phyloP scores from a whole-genome alignment of 2,888 invertebrate species.

The Melanostoma scalare region DNA sequence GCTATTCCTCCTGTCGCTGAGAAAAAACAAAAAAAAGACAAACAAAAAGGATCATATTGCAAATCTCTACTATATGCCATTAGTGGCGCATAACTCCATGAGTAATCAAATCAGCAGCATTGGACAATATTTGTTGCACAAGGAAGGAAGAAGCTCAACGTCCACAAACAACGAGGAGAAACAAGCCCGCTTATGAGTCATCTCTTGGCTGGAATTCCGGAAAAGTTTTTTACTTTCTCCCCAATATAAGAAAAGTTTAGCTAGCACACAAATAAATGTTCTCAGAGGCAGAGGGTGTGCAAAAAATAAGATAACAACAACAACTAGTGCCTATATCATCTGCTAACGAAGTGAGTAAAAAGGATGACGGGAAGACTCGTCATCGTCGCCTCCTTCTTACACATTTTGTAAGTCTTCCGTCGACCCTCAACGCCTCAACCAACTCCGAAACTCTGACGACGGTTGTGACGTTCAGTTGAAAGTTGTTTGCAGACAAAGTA shows the following conservation, averaged over 20 bases:
- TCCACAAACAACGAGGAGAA: slow-evolving; percentile 4
- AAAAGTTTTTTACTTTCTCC: slow-evolving; percentile 9
- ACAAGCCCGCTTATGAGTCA: slow-evolving; percentile 61
- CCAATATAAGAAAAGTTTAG: not conserved
- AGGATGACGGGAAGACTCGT: slow-evolving; percentile 11
- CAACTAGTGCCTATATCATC: not conserved
- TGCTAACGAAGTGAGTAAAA: slow-evolving; percentile 14
- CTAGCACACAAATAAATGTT: slow-evolving; percentile 8
- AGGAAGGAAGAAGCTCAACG: slow-evolving; percentile 2
- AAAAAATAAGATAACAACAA: not conserved
- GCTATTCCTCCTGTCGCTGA: not conserved
- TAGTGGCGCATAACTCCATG: slow-evolving; percentile 43
- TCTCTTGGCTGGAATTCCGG: slow-evolving; percentile 38
- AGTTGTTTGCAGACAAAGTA: slow-evolving; percentile 46
- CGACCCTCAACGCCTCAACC: not conserved
- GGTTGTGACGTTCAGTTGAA: not conserved
- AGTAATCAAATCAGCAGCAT: slow-evolving; percentile 63
- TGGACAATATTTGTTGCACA: slow-evolving; percentile 52
- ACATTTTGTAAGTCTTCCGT: slow-evolving; percentile 15
- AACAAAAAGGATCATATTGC: slow-evolving; percentile 34
- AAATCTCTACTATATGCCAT: slow-evolving; percentile 32
- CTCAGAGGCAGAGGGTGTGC: not conserved
- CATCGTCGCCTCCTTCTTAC: slow-evolving; percentile 10
- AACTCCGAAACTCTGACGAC: not conserved
- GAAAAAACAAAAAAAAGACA: not conserved